Percentiles rank a stretch among this genome's conserved stretches.
Evolutionary conservation across 2,888 invertebrate genomes (phyloP).

Genomic region (Drosophila nigricruria): DNA sequence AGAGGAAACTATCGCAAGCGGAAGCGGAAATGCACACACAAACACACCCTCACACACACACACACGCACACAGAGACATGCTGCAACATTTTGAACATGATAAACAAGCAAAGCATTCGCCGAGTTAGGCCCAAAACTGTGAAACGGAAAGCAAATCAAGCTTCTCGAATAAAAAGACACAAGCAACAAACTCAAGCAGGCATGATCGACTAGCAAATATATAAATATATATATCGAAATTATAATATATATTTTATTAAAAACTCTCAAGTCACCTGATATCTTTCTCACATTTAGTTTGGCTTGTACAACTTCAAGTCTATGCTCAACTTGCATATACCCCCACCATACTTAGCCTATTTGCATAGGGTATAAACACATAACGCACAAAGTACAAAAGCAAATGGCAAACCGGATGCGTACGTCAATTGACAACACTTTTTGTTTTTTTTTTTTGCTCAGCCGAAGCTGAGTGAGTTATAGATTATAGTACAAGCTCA

Average conservation of each 20-base stretch:
- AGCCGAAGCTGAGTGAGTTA: conserved; percentile 32
- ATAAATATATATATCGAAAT: too few species aligned
- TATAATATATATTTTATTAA: too few species aligned
- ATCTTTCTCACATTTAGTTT: too few species aligned
- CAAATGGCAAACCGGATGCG: conserved; percentile 45
- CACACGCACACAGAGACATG: conserved; percentile 5
- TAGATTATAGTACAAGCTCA: conserved; percentile 19
- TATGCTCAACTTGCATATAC: not conserved
- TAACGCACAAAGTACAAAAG: not conserved
- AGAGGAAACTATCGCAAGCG: conserved; percentile 58
- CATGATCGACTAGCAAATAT: conserved; percentile 1
- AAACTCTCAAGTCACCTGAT: too few species aligned
- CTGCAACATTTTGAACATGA: conserved; percentile 29
- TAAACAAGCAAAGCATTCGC: conserved; percentile 25
- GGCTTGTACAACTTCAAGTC: too few species aligned
- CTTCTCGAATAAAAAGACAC: conserved; percentile 2
- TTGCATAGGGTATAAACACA: conserved; percentile 7
- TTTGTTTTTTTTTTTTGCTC: conserved; percentile 5
- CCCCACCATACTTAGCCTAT: not conserved
- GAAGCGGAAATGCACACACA: conserved; percentile 56
- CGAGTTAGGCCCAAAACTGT: conserved; percentile 17
- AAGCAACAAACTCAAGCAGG: conserved; percentile 8
- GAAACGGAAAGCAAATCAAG: conserved; percentile 13
- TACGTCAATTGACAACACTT: conserved; percentile 49
- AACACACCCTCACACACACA: conserved; percentile 10